phyloP scores from a whole-genome alignment of 2,113 vertebrate genomes.

The Seriola aureovittata region DNA sequence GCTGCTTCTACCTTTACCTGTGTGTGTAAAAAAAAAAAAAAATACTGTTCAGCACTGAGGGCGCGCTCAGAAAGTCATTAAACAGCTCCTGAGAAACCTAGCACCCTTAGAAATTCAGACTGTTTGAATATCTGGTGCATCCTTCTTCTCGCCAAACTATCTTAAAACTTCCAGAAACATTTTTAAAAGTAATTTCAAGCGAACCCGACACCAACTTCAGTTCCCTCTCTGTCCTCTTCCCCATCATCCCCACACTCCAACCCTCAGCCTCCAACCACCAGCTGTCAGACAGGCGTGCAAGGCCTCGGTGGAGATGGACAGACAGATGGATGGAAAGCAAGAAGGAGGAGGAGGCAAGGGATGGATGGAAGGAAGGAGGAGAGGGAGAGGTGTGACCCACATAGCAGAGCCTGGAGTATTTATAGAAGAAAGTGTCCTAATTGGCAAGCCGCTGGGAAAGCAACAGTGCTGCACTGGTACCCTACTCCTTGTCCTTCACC shows the following conservation, averaged over 20 bases:
- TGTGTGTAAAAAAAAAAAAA: too few species aligned
- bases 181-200: constrained; percentile 5
- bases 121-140: not conserved
- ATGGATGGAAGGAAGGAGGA: constrained; percentile 64
- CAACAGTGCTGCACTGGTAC: constrained; percentile 67
- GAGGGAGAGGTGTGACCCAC: constrained; percentile 83
- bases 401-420: constrained; percentile 83
- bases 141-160: not conserved
- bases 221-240: constrained; percentile 18
- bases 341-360: constrained; percentile 53
- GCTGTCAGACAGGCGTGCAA: constrained; percentile 54
- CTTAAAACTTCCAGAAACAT: constrained; percentile 38
- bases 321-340: constrained; percentile 67
- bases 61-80: not conserved
- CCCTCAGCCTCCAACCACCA: constrained; percentile 49
- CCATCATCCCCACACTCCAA: constrained; percentile 15
- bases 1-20: not conserved
- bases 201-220: constrained; percentile 3
- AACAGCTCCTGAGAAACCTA: not conserved
- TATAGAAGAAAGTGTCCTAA: constrained; percentile 86
- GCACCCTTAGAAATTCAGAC: not conserved
- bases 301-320: constrained; percentile 65
- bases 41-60: not conserved
- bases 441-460: constrained; percentile 82
- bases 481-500: constrained; percentile 75